These are phyloP conservation scores for Dione juno DNA, from an alignment of 2,888 invertebrate species.

Conservation along the genomic window DNA sequence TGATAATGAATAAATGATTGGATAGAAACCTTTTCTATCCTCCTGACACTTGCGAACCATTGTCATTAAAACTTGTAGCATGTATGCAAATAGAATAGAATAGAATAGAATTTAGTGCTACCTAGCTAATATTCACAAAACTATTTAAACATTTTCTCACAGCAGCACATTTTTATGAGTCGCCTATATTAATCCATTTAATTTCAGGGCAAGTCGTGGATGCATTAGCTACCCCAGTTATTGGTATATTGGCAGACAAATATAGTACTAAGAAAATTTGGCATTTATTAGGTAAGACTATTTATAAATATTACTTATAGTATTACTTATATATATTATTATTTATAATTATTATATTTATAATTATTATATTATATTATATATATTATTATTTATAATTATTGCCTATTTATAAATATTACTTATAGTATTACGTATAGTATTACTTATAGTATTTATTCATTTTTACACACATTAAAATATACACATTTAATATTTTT, in stretches of 20 bases:
- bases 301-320: background rate
- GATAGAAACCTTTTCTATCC: too few species aligned
- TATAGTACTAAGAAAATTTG: conserved; percentile 91
- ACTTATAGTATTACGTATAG: background rate
- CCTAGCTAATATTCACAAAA: too few species aligned
- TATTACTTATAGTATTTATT: background rate
- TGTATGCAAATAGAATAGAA: too few species aligned
- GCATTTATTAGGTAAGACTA: conserved; percentile 90
- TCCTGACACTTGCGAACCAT: too few species aligned
- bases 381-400: too few species aligned
- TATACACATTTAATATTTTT: too few species aligned
- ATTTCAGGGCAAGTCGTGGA: conserved; percentile 91
- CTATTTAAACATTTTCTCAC: too few species aligned
- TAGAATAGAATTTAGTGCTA: too few species aligned
- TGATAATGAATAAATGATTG: too few species aligned
- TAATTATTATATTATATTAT: too few species aligned
- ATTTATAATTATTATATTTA: background rate
- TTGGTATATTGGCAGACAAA: conserved; percentile 92
- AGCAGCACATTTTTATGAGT: background rate
- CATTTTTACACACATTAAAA: too few species aligned
- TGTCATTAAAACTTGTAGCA: too few species aligned
- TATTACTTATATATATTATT: background rate
- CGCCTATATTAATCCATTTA: background rate
- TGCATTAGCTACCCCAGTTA: conserved; percentile 92
- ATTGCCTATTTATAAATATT: background rate